Percentiles rank a stretch among this genome's conserved stretches.
Evolutionary conservation across 2,888 invertebrate species (phyloP).

Genomic region (Hyposoter didymator): DNA sequence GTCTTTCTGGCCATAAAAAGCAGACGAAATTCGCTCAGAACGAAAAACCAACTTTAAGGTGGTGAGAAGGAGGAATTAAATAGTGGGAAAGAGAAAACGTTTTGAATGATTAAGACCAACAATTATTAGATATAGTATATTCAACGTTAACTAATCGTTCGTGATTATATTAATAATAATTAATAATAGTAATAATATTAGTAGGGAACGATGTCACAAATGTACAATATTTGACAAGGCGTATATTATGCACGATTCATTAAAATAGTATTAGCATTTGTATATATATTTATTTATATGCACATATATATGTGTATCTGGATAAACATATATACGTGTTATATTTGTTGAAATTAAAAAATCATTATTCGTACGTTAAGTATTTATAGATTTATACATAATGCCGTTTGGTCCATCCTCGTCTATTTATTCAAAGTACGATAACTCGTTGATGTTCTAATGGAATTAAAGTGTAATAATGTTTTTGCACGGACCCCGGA

Average conservation of each 20-base stretch:
- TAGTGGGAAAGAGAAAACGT: not conserved
- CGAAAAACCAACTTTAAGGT: not conserved
- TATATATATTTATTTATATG: slow-evolving; percentile 57
- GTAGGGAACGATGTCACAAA: slow-evolving; percentile 76
- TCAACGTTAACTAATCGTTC: slow-evolving; percentile 75
- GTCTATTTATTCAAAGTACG: slow-evolving; percentile 54
- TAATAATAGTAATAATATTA: slow-evolving; percentile 71
- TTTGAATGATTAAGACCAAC: slow-evolving; percentile 47
- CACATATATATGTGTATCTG: slow-evolving; percentile 55
- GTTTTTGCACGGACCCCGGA: not conserved
- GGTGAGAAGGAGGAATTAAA: not conserved
- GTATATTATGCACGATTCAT: slow-evolving; percentile 72
- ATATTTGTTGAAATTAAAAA: slow-evolving; percentile 43
- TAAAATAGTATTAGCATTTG: slow-evolving; percentile 73
- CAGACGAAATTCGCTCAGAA: too few species aligned
- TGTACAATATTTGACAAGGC: slow-evolving; percentile 80
- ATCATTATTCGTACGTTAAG: slow-evolving; percentile 57
- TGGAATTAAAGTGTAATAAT: slow-evolving; percentile 21
- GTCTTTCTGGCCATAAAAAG: too few species aligned
- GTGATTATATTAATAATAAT: slow-evolving; percentile 71
- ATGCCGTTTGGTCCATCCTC: slow-evolving; percentile 70
- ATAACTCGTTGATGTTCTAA: slow-evolving; percentile 23
- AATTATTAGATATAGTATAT: slow-evolving; percentile 77
- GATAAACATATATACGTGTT: slow-evolving; percentile 53
- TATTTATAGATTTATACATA: slow-evolving; percentile 69